Base-by-base conservation (phyloP, 2,797 vertebrate genomes). In the Acridotheres tristis region DNA sequence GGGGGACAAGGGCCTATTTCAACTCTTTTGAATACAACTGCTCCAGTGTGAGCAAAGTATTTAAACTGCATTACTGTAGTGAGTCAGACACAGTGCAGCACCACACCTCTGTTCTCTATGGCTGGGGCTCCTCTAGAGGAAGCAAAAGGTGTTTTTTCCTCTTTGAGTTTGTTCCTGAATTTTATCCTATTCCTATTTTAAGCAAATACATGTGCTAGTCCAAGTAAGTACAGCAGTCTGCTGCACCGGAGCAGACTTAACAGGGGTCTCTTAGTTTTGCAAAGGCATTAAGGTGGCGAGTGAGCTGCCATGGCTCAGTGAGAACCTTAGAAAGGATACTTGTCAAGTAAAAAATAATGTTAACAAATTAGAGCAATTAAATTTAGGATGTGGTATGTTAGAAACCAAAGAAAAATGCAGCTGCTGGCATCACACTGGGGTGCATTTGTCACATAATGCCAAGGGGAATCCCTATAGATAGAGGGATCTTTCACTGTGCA, bases 361-460 rank as follows among this genome's bases (percentile, higher is more conserved):
- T 95, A 92, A 95, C 91, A 93, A 96, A 96, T 95, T 86, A 95
- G 71, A 91, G 88, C 83, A 95, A 96, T 95, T 95, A 94, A 82
- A 79, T 94, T 85, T 92, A 96, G 93, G 91, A 96, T 92, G 91
- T 93, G 91, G 71, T 51, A 27, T 65, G 94, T 87, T 93, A 96
- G 71, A 92, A 96, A 67, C 45, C 88, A 78, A 76, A 88, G 67
- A 84, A 94, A 96, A 96, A 91, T 65, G 68, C 80, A 76, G 63
- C 75, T 88, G 20, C 53, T 91, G 85, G 85, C 88, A 74, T 87
- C 1, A 0, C 26, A 11, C 42, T 48, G 63, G 88, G 59, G 42
- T 65, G 47, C 2, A 7, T 93, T 92, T 95, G 93, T 96, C 91
- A 89, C 83, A 69, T 67, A 84, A 61, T 42, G 57, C 90, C 94